These are phyloP conservation scores for Glyphotaelius pellucidus DNA, from an alignment of 2,888 invertebrate genomes.

Conservation along the genomic window DNA sequence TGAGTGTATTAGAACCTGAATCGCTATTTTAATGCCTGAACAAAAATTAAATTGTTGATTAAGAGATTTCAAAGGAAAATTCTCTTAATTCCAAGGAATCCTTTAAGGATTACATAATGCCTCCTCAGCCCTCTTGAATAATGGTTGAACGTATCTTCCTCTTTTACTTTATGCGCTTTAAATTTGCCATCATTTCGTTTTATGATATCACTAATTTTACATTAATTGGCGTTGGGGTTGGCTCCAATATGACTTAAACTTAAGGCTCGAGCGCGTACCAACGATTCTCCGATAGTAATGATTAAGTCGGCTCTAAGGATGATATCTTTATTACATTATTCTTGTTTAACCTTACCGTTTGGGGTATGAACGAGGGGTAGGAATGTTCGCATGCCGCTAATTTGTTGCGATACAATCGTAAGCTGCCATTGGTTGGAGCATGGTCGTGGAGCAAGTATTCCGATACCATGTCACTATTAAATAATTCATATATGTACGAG, in stretches of 20 bases:
- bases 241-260: not conserved
- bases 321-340: constrained; percentile 13
- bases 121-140: not conserved
- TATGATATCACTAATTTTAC: not conserved
- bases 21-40: not conserved
- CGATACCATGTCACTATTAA: constrained; percentile 54
- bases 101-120: not conserved
- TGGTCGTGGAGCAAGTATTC: not conserved
- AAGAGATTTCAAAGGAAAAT: constrained; percentile 2
- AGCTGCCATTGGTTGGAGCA: not conserved
- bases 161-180: not conserved
- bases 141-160: not conserved
- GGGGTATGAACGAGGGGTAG: not conserved
- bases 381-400: not conserved
- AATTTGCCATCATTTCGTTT: not conserved
- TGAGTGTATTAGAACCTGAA: constrained; percentile 9
- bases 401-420: not conserved
- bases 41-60: not conserved
- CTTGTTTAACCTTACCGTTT: not conserved
- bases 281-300: not conserved
- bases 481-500: constrained; percentile 51
- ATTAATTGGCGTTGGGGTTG: not conserved
- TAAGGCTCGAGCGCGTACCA: not conserved
- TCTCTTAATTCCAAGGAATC: not conserved
- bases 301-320: not conserved